Evolutionary conservation across 1,140 invertebrate species (phyloP).

Genomic region (Pollicipes pollicipes): DNA sequence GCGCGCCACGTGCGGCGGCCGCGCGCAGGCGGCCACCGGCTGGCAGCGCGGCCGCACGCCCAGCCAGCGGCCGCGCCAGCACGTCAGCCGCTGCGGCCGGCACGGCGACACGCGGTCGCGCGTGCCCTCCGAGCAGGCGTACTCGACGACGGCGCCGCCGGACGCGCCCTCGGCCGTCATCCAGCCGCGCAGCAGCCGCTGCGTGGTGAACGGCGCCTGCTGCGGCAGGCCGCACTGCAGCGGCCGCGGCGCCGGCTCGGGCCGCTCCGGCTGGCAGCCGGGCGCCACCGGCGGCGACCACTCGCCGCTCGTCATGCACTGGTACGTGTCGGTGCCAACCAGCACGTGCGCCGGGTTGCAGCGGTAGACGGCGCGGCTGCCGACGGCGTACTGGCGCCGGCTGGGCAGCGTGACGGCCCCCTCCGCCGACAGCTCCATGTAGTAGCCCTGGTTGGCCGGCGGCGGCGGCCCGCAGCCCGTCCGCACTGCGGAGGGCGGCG

Average conservation of each 20-base stretch:
- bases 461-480: slow-evolving; percentile 8
- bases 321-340: slow-evolving; percentile 17
- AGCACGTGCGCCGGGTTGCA: slow-evolving; percentile 19
- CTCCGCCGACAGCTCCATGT: slow-evolving; percentile 12
- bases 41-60: slow-evolving; percentile 19
- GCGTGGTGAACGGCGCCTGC: slow-evolving; percentile 13
- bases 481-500: slow-evolving; percentile 7
- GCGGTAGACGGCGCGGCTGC: slow-evolving; percentile 16
- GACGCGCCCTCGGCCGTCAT: slow-evolving; percentile 17
- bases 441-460: slow-evolving; percentile 13
- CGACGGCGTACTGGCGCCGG: slow-evolving; percentile 13
- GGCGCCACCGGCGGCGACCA: slow-evolving; percentile 17
- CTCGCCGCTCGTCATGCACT: slow-evolving; percentile 13
- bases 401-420: not conserved
- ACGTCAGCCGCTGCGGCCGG: slow-evolving; percentile 13
- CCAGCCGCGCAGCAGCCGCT: slow-evolving; percentile 15
- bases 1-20: slow-evolving; percentile 18
- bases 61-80: slow-evolving; percentile 18
- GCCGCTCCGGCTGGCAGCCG: slow-evolving; percentile 10
- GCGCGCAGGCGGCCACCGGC: slow-evolving; percentile 18
- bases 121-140: slow-evolving; percentile 28
- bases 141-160: slow-evolving; percentile 26
- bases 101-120: slow-evolving; percentile 16
- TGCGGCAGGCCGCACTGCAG: slow-evolving; percentile 15
- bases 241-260: slow-evolving; percentile 10